phyloP scores from a whole-genome alignment of 2,113 vertebrate genomes.

The Colinus virginianus region DNA sequence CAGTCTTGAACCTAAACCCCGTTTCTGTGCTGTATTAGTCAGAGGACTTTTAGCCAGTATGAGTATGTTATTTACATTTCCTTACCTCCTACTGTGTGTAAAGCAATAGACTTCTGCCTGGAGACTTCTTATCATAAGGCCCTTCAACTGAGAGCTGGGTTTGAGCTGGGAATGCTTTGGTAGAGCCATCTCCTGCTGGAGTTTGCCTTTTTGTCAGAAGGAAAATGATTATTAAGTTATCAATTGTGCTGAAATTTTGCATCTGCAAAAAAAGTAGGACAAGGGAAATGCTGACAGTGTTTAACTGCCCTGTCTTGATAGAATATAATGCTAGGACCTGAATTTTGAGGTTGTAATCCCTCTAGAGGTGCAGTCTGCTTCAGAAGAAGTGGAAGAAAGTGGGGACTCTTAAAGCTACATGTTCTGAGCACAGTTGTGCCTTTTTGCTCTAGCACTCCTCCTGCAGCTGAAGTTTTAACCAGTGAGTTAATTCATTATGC shows the following conservation, averaged over 20 bases:
- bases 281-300: conserved; percentile 17
- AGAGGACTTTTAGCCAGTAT: not conserved
- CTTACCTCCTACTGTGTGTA: not conserved
- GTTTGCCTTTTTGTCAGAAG: not conserved
- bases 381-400: not conserved
- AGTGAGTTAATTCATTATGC: rapidly evolving
- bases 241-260: conserved; percentile 3
- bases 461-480: not conserved
- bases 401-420: not conserved
- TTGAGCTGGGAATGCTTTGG: not conserved
- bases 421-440: not conserved
- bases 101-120: rapidly evolving
- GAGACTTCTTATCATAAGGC: not conserved
- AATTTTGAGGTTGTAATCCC: conserved; percentile 38
- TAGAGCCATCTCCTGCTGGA: not conserved
- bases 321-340: not conserved
- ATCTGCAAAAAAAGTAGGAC: conserved; percentile 27
- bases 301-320: conserved; percentile 5
- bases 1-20: not conserved
- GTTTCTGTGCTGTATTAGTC: not conserved
- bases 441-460: not conserved
- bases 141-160: not conserved
- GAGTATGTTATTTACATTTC: not conserved
- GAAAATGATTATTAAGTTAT: conserved; percentile 20
- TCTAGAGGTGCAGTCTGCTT: not conserved